phyloP scores from a whole-genome alignment of 2,797 vertebrate genomes.

The Myiotriccus ornatus region DNA sequence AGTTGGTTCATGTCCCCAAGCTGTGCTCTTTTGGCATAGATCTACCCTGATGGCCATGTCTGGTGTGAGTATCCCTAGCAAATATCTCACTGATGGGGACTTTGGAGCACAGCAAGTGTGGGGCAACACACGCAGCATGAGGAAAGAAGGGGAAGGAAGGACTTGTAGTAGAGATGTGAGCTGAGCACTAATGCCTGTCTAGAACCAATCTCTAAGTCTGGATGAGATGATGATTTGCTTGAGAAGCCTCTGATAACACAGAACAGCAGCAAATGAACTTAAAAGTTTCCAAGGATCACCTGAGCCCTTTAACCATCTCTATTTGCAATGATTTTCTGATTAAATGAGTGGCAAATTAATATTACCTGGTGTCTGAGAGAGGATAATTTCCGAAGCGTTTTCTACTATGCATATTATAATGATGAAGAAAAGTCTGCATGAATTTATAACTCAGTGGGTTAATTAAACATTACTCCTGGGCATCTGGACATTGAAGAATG shows the following conservation, averaged over 20 bases:
- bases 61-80: neutral
- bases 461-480: conserved; percentile 48
- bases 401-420: neutral
- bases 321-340: neutral
- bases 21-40: neutral
- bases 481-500: neutral
- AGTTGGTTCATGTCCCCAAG: rapidly evolving
- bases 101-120: neutral
- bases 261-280: neutral
- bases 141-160: neutral
- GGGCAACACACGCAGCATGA: neutral
- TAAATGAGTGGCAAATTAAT: neutral
- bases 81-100: neutral
- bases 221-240: neutral
- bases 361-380: neutral
- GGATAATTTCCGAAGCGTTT: neutral
- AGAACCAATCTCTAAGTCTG: neutral
- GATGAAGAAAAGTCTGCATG: neutral
- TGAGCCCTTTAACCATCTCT: neutral
- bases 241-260: neutral
- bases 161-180: neutral
- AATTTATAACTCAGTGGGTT: conserved; percentile 39
- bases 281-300: neutral
- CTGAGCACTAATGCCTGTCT: neutral
- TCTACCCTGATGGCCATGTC: neutral